Conservation (phyloP, 2,113 vertebrate genomes). For the Manacus vitellinus region DNA sequence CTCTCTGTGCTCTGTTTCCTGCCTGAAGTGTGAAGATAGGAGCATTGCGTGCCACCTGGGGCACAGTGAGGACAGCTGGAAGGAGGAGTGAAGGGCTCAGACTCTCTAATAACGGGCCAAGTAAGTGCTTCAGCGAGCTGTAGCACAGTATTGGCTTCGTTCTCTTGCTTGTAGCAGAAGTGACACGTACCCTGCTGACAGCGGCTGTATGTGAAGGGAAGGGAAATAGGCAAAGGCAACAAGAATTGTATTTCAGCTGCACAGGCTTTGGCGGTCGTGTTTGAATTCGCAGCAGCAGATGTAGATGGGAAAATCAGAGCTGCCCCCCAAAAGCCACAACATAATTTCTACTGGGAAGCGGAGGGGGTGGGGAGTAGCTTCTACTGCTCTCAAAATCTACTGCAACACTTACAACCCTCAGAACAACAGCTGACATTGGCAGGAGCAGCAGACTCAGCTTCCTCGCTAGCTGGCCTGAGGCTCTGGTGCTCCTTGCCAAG, state of each 20-base stretch:
- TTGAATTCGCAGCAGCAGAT: neutral
- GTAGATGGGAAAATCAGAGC: neutral
- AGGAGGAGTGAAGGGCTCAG: slow-evolving; percentile 56
- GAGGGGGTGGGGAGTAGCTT: neutral
- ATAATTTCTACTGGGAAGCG: neutral
- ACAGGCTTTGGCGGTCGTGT: neutral
- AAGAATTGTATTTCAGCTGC: neutral
- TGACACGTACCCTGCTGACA: slow-evolving; percentile 57
- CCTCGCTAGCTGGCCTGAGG: slow-evolving; percentile 20
- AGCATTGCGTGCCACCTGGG: slow-evolving; percentile 58
- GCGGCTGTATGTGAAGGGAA: neutral
- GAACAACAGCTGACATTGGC: slow-evolving; percentile 54
- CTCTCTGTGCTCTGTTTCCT: slow-evolving; percentile 63
- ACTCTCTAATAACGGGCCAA: slow-evolving; percentile 52
- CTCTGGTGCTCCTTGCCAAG: slow-evolving; percentile 5
- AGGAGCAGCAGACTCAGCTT: slow-evolving; percentile 7
- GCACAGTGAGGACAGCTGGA: slow-evolving; percentile 56
- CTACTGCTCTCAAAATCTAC: slow-evolving; percentile 1
- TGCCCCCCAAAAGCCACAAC: neutral
- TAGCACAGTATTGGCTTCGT: slow-evolving; percentile 39
- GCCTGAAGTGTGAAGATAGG: slow-evolving; percentile 64
- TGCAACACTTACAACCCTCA: neutral
- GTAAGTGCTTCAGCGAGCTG: slow-evolving; percentile 64
- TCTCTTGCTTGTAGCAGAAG: slow-evolving; percentile 45
- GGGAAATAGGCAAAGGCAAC: neutral